Conservation (phyloP, 1,140 invertebrate genomes). For the Penaeus vannamei region DNA sequence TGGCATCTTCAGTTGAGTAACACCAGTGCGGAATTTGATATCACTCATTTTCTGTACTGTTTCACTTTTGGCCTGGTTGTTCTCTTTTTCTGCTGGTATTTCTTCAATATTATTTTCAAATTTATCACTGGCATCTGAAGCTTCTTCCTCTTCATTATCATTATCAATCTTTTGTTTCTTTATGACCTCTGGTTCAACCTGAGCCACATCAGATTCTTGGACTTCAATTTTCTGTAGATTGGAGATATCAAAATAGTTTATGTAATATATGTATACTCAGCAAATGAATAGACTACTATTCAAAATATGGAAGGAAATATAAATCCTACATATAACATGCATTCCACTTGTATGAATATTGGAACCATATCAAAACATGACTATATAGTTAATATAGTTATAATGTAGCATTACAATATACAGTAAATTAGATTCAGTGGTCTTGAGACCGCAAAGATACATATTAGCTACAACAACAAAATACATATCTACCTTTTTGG, state of each 20-base stretch:
- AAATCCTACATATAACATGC: too few species aligned
- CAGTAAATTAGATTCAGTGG: neutral
- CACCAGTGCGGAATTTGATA: conserved; percentile 78
- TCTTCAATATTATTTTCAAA: conserved; percentile 12
- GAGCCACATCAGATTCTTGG: too few species aligned
- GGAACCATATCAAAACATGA: too few species aligned
- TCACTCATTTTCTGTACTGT: conserved; percentile 70
- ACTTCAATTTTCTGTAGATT: too few species aligned
- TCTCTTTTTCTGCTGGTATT: neutral
- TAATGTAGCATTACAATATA: neutral
- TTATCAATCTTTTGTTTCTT: conserved; percentile 65
- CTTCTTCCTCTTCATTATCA: neutral
- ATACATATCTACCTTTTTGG: conserved; percentile 30
- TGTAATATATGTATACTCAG: too few species aligned
- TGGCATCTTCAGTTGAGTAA: conserved; percentile 80
- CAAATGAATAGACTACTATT: too few species aligned
- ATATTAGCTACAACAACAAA: conserved; percentile 1
- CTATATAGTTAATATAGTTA: too few species aligned
- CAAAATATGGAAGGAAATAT: too few species aligned
- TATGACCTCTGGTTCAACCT: too few species aligned
- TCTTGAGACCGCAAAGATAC: conserved; percentile 53
- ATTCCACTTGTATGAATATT: too few species aligned
- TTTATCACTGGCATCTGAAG: conserved; percentile 31
- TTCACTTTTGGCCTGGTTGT: conserved; percentile 21
- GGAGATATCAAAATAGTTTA: too few species aligned